Evolutionary conservation across 64 coral and sea anemone species (phyloP), one percentile per base, ranked within the genome.

Genomic region (Orbicella faveolata): DNA sequence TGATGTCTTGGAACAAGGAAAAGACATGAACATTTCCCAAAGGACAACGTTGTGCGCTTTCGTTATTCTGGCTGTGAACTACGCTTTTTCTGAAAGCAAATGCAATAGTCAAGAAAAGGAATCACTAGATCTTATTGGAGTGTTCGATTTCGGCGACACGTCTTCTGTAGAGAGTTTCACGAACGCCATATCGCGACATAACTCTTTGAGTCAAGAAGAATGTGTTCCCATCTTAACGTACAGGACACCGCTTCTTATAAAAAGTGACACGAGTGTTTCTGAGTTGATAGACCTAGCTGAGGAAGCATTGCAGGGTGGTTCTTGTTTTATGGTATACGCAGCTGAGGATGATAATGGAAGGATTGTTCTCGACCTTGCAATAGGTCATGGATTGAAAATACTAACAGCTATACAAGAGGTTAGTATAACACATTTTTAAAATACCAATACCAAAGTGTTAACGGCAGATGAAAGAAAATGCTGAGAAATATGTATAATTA

Each of bases 311-410:
- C 19, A 85, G 15, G 10, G 14, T 52, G 64, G 82, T 21, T 36
- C 64, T 70, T 85, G 82, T 72, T 85, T 85, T 72, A 85, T 85
- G 82, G 39, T 85, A 7, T 85, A 85, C 39, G 82, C 64, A 9
- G 41, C 82, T 2, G 35, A 85, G n/a, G 35, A 51, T 52, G 52
- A 4, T 9, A 72, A 85, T 13, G 64, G 34, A 17, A 85, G 65
- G 21, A 73, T 85, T 26, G 63, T 85, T 10, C 48, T 85, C 39
- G 82, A 85, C 37, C 4, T 85, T 70, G 41, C 65, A 25, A 85
- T 15, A 21, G 1, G 21, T 16, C 82, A 37, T 13, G n/a, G 34
- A 52, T 5, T 73, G 30, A 85, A 72, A 20, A 52, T 85, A n/a
- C 51, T 85, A 20, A 73, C 82, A 52, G 65, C 82, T 52, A 25